Base-by-base conservation (phyloP, 2,113 vertebrate species). In the Muscicapa adusta region DNA sequence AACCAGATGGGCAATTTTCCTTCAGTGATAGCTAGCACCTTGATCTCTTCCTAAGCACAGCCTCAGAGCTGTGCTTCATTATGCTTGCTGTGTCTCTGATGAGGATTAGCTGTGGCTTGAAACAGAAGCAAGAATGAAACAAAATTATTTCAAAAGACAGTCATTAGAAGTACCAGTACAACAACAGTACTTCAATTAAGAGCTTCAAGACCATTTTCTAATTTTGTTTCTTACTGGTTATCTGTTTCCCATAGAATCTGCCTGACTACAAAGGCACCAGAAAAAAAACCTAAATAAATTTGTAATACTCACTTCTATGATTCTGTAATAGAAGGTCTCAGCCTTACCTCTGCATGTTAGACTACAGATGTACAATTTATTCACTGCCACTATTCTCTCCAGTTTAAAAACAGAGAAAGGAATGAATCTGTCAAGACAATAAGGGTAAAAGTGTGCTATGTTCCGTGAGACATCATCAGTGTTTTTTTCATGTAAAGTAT, bases 1-100 rank as follows among this genome's bases (percentile, higher is more conserved):
- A 95, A 85, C n/a, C 75, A 17, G 31, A 43, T 84, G 36, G 51
- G 16, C 33, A 94, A 89, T 84, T 82, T 72, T 93, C 43, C 50
- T 47, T 72, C 58, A 75, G 31, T 29, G 29, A 87, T n/a, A 93
- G 73, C 28, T 94, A 43, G 72, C 31, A 79, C 33, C 15, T 58
- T 18, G 33, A 78, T 38, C 72, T 81, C 45, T 91, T 89, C 45
- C 78, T 81, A 50, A 68, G 79, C 61, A 92, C 34, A 72, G 61
- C 71, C 45, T 76, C 23, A 36, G 40, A 67, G 72, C 29, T 31
- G 19, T 47, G 29, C 50, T 88, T 66, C 88, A 75, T 71, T 76
- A 56, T 26, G 19, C 5, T 70, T 82, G 4, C 38, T 28, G n/a
- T 61, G 36, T 58, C 90, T 71, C 76, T 60, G 40, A 48, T 56